A percentile compares a stretch with the other conserved stretches of the same genome.
Conservation (phyloP, 37 sponge, comb jelly and placozoan species). For the Crambe crambe region DNA sequence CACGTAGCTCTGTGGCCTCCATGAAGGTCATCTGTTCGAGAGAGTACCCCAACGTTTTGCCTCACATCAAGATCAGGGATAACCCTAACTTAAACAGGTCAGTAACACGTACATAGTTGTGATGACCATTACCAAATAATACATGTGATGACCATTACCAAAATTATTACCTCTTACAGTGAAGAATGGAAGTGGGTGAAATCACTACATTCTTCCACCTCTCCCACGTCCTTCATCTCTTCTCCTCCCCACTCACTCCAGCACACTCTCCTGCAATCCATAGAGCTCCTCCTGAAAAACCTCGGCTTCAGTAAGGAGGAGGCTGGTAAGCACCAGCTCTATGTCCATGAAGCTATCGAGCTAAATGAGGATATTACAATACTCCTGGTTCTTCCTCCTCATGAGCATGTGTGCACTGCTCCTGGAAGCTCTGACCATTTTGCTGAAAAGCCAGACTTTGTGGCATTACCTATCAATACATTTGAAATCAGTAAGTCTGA, state of each 20-base stretch:
- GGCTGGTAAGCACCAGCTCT: slow-evolving; percentile 57
- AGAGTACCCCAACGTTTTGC: slow-evolving; percentile 70
- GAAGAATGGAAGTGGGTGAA: slow-evolving; percentile 79
- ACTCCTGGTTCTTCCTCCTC: slow-evolving; percentile 74
- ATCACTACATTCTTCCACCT: slow-evolving; percentile 27
- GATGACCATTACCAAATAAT: background rate
- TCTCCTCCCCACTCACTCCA: slow-evolving; percentile 34
- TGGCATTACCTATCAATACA: slow-evolving; percentile 63
- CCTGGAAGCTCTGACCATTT: slow-evolving; percentile 75
- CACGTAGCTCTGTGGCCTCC: slow-evolving; percentile 61
- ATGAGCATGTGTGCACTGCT: slow-evolving; percentile 76
- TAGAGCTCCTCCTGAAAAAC: slow-evolving; percentile 52
- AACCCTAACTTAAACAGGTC: slow-evolving; percentile 72
- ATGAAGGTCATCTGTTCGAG: slow-evolving; percentile 65
- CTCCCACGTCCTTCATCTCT: background rate
- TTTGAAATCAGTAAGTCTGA: slow-evolving; percentile 73
- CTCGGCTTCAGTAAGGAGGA: slow-evolving; percentile 62
- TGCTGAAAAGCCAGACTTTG: slow-evolving; percentile 32
- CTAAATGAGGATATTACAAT: slow-evolving; percentile 79
- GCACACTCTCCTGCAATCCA: slow-evolving; percentile 23
- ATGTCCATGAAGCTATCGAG: slow-evolving; percentile 82
- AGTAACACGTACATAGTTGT: background rate
- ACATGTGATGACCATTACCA: background rate
- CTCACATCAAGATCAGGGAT: slow-evolving; percentile 69
- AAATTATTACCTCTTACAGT: slow-evolving; percentile 13